These are phyloP conservation scores for Chrysolophus pictus DNA, from an alignment of 2,797 vertebrate genomes.

Conservation along the genomic window DNA sequence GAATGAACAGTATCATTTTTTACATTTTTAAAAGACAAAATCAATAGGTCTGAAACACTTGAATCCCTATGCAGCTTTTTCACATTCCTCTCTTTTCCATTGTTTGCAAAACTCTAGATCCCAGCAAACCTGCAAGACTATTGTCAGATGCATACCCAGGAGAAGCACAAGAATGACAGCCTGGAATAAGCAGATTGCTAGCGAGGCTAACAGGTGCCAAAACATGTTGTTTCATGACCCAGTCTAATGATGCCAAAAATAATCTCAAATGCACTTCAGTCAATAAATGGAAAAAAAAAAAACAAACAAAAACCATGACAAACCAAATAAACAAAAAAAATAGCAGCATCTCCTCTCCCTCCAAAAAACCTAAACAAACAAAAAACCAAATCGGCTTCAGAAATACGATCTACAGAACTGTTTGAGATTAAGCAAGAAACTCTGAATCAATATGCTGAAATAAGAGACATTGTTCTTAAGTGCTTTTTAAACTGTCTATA, in stretches of 20 bases:
- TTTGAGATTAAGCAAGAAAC: conserved; percentile 15
- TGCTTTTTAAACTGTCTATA: background rate
- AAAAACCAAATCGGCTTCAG: background rate
- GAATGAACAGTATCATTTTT: background rate
- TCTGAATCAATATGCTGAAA: background rate
- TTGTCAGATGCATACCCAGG: conserved; percentile 37
- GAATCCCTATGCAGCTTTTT: background rate
- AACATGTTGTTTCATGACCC: conserved; percentile 60
- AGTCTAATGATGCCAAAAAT: conserved; percentile 58
- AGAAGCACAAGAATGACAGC: conserved; percentile 48
- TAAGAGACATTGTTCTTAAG: background rate
- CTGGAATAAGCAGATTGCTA: conserved; percentile 54
- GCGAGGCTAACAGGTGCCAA: conserved; percentile 62
- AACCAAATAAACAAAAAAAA: background rate
- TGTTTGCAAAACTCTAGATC: background rate
- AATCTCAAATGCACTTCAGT: conserved; percentile 32
- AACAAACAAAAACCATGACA: background rate
- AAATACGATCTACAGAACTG: background rate
- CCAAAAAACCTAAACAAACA: background rate
- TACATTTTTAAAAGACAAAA: background rate
- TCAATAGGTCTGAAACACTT: background rate
- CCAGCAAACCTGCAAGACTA: conserved; percentile 46
- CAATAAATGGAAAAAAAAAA: conserved; percentile 28
- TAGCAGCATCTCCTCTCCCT: background rate
- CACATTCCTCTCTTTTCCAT: background rate